Percentiles rank a stretch among this genome's conserved stretches.
Conservation (phyloP, 1,140 invertebrate genomes). For the Solen grandis region DNA sequence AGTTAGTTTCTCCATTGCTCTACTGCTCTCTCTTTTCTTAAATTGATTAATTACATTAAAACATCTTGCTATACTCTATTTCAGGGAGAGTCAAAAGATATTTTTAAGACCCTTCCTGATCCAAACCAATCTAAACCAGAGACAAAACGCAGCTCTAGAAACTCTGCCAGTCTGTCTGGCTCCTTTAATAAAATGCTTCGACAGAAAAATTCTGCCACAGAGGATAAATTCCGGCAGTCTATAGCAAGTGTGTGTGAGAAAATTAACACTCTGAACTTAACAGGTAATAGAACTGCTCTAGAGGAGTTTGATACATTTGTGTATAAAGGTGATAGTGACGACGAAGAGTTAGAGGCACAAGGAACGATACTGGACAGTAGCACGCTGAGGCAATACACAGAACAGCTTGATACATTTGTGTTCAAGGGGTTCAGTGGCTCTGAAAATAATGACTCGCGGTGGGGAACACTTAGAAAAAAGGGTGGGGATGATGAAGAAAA, state of each 20-base stretch:
- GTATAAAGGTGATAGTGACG: conserved; percentile 49
- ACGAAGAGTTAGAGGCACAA: conserved; percentile 36
- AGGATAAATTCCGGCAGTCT: conserved; percentile 24
- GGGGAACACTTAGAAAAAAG: neutral
- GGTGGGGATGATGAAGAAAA: conserved; percentile 12
- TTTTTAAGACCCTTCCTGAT: conserved; percentile 2
- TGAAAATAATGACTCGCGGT: conserved; percentile 4
- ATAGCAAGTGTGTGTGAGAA: conserved; percentile 38
- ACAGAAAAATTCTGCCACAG: conserved; percentile 34
- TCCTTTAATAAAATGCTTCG: conserved; percentile 24
- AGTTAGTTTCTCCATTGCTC: too few relatives aligned
- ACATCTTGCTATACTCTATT: too few relatives aligned
- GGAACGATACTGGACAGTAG: conserved; percentile 38
- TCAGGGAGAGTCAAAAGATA: neutral
- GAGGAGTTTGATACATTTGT: conserved; percentile 34
- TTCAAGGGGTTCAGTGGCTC: conserved; percentile 16
- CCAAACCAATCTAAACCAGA: conserved; percentile 30
- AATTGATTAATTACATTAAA: too few relatives aligned
- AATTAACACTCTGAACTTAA: conserved; percentile 18
- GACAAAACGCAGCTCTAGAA: neutral
- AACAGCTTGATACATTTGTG: conserved; percentile 51
- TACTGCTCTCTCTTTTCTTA: too few relatives aligned
- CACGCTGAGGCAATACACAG: conserved; percentile 39
- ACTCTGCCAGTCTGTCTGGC: neutral
- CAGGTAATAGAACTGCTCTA: neutral